phyloP scores from a whole-genome alignment of 2,797 vertebrate genomes.

The Poecilia picta region DNA sequence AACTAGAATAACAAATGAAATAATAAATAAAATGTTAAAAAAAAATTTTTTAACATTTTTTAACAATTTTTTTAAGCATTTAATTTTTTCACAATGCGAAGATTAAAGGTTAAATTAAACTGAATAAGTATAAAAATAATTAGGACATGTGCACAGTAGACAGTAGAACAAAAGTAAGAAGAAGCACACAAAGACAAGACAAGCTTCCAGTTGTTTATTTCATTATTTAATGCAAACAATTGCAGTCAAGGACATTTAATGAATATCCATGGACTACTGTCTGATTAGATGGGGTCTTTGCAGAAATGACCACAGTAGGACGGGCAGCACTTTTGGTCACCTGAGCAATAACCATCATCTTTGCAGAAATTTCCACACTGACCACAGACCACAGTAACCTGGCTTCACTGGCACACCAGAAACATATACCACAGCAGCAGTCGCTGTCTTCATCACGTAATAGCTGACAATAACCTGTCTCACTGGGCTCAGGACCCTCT shows the following conservation, averaged over 20 bases:
- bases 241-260: neutral
- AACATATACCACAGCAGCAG: conserved; percentile 53
- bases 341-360: conserved; percentile 80
- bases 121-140: too few relatives aligned
- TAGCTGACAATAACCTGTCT: conserved; percentile 68
- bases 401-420: conserved; percentile 71
- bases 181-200: neutral
- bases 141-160: neutral
- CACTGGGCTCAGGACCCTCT: too few relatives aligned
- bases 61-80: too few relatives aligned
- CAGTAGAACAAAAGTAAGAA: too few relatives aligned
- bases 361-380: conserved; percentile 79
- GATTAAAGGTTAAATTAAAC: too few relatives aligned
- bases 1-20: too few relatives aligned
- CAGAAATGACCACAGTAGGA: conserved; percentile 81
- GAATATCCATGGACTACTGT: neutral
- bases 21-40: too few relatives aligned
- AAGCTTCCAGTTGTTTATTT: neutral
- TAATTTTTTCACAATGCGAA: too few relatives aligned
- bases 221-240: neutral
- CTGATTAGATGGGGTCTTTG: conserved; percentile 73
- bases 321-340: conserved; percentile 80
- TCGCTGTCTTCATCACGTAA: conserved; percentile 73
- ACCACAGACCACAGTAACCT: conserved; percentile 76
- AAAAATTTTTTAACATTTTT: too few relatives aligned